These are phyloP conservation scores for Hippolais icterina DNA, from an alignment of 2,113 vertebrate genomes.

Conservation along the genomic window DNA sequence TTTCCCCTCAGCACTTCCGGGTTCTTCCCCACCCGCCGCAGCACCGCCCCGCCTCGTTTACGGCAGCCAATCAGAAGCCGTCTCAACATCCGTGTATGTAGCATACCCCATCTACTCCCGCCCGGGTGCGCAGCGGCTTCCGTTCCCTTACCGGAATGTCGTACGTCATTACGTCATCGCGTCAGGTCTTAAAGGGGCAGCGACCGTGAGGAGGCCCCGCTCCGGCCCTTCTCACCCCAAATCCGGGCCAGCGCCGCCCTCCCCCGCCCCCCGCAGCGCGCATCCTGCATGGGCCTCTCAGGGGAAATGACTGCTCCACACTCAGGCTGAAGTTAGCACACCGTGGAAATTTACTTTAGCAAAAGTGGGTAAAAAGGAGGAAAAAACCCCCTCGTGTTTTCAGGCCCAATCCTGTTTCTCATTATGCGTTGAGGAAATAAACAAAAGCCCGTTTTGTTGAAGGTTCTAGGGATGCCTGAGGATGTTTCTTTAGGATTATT, in stretches of 20 bases:
- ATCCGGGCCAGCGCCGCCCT: fast-evolving
- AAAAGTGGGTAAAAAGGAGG: neutral
- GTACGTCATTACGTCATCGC: fast-evolving
- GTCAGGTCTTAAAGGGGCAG: neutral
- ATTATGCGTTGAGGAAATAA: fast-evolving
- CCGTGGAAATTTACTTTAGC: neutral
- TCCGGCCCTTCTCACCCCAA: neutral
- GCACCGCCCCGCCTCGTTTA: fast-evolving
- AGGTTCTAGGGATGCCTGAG: too few species aligned
- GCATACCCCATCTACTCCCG: fast-evolving
- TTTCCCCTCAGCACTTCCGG: neutral
- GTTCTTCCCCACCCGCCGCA: fast-evolving
- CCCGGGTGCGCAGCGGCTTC: fast-evolving
- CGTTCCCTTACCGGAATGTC: fast-evolving
- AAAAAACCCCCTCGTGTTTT: fast-evolving
- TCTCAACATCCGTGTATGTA: fast-evolving
- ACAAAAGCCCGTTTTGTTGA: neutral
- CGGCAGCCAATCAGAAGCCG: neutral
- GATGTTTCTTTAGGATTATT: too few species aligned
- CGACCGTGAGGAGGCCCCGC: fast-evolving
- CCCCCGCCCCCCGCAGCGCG: too few species aligned
- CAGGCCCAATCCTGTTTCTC: neutral
- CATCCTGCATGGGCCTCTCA: fast-evolving
- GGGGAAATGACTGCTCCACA: fast-evolving
- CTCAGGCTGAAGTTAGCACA: fast-evolving